A percentile compares a stretch with the other conserved stretches of the same genome.
Conservation (phyloP, 2,888 invertebrate species). For the Lutraria lutraria region DNA sequence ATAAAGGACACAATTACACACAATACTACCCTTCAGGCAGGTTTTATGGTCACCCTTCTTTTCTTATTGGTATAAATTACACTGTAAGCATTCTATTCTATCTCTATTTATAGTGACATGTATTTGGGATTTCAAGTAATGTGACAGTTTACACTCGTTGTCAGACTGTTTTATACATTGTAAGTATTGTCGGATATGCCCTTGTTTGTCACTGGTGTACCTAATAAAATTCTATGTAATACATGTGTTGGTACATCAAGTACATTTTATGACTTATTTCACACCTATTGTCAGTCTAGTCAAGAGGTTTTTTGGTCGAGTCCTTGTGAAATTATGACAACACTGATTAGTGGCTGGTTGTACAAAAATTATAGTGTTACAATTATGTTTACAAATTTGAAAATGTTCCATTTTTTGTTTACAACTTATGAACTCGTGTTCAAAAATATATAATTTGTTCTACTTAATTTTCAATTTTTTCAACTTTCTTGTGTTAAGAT, state of each 20-base stretch:
- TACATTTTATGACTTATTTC: constrained; percentile 5
- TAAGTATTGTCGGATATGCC: background rate
- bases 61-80: background rate
- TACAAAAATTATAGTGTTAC: background rate
- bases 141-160: constrained; percentile 5
- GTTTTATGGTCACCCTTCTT: background rate
- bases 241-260: background rate
- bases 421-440: no score
- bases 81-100: background rate
- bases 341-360: background rate
- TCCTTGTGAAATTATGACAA: background rate
- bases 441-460: no score
- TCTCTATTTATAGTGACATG: background rate
- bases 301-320: background rate
- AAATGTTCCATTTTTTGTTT: background rate
- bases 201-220: constrained; percentile 5
- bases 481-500: no score
- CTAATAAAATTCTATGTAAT: constrained; percentile 17
- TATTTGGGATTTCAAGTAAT: background rate
- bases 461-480: no score
- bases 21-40: background rate
- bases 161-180: background rate
- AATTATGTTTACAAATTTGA: background rate
- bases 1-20: background rate
- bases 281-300: background rate